phyloP scores from a whole-genome alignment of 2,113 vertebrate species.

The Ictalurus punctatus region DNA sequence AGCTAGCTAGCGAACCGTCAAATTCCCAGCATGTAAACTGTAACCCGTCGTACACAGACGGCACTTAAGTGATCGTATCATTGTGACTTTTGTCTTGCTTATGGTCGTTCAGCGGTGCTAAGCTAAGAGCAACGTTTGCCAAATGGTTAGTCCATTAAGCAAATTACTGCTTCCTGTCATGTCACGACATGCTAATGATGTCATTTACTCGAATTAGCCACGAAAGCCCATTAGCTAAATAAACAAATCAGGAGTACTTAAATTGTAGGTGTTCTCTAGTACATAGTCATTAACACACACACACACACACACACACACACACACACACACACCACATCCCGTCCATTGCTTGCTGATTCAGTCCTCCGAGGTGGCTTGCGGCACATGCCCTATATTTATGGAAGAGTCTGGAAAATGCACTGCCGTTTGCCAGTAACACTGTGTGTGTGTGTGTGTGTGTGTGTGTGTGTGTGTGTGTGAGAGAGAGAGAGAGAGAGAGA shows the following conservation, averaged over 20 bases:
- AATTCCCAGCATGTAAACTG: neutral
- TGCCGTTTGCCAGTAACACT: conserved; percentile 35
- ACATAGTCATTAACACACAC: conserved; percentile 23
- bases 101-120: neutral
- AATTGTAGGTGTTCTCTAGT: conserved; percentile 20
- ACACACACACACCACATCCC: conserved; percentile 29
- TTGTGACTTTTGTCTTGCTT: neutral
- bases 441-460: conserved; percentile 10
- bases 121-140: neutral
- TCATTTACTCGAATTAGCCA: conserved; percentile 46
- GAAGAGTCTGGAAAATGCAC: conserved; percentile 46
- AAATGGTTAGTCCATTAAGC: conserved; percentile 34
- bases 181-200: conserved; percentile 43
- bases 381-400: conserved; percentile 52
- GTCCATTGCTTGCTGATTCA: conserved; percentile 46
- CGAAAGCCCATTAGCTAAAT: conserved; percentile 43
- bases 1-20: neutral
- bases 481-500: neutral
- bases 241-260: conserved; percentile 43
- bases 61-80: neutral
- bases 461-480: conserved; percentile 1
- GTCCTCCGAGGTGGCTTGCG: conserved; percentile 35
- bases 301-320: conserved; percentile 38
- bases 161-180: conserved; percentile 37
- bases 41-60: no score